phyloP scores from a whole-genome alignment of 2,113 vertebrate species.

The Cygnus buccinator region DNA sequence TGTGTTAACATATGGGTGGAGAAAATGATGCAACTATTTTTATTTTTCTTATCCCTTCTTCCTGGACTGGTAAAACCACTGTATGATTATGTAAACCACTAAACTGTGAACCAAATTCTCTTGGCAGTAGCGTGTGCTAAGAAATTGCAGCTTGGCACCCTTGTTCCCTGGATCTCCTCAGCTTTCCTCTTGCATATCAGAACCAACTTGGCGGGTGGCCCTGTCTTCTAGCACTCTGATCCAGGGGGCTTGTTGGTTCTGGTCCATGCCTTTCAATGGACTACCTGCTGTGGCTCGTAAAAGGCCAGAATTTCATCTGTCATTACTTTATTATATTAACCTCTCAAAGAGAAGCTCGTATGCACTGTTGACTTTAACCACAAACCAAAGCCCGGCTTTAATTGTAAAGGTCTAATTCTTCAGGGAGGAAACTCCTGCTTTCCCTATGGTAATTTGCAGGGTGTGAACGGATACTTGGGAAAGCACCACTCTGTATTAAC shows the following conservation, averaged over 20 bases:
- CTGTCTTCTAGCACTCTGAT: not conserved
- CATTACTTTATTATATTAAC: not conserved
- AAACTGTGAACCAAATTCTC: conserved; percentile 10
- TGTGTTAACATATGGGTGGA: conserved; percentile 2
- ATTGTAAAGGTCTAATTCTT: not conserved
- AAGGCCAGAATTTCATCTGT: not conserved
- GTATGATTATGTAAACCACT: conserved; percentile 49
- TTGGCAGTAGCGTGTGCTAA: not conserved
- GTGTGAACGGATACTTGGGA: not conserved
- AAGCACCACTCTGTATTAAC: not conserved
- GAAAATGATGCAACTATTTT: conserved; percentile 12
- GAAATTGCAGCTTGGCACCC: not conserved
- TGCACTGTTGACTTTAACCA: not conserved
- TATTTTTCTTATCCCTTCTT: conserved; percentile 17
- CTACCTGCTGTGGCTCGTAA: not conserved
- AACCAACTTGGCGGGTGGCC: not conserved
- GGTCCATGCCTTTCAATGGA: not conserved
- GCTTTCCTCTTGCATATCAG: not conserved
- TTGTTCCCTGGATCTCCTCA: not conserved
- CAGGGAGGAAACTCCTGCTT: conserved; percentile 1
- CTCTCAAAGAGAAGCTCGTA: not conserved
- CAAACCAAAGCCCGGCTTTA: conserved; percentile 20
- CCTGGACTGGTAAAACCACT: conserved; percentile 57
- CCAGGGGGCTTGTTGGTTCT: not conserved
- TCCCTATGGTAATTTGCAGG: conserved; percentile 7